Evolutionary conservation across 2,113 vertebrate genomes (phyloP), one percentile per base, ranked within the genome.

Genomic region (Pseudopodoces humilis): DNA sequence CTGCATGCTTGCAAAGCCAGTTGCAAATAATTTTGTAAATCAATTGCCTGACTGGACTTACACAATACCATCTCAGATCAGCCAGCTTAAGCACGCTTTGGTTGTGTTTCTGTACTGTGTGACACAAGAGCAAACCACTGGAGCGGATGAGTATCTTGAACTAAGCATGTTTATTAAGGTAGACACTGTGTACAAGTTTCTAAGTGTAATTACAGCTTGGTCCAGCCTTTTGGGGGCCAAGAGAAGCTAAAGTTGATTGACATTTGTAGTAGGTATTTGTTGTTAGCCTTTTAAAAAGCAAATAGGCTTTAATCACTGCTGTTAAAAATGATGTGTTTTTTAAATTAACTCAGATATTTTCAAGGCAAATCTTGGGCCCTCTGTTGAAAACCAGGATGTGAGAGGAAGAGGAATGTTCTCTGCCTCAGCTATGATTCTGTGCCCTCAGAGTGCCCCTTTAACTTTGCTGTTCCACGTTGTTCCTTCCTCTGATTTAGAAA

Each of bases 1-100:
- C 58, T 69, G 62, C 70, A 72, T 83, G 35, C 86, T 96, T 94
- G 96, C 67, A 91, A 94, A 94, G 33, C 62, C 70, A 70, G 16
- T 70, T 79, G 70, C 13, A 15, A 59, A 83, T 92, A 39, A 63
- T 90, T 79, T 92, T 89, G 46, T 72, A 69, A 78, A 94, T 87
- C 5, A 89, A 2, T 46, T 94, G 78, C 81, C 53, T 94, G 92
- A 37, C 63, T 94, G 67, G 30, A 31, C 50, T 87, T 72, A 23
- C 35, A 92, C 80, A 94, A 91, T 63, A 37, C 13, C 55, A 25
- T 33, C 49, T 82, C 62, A n/a, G 72, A 62, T 94, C 39, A 58
- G 4, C 27, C 28, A 44, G 37, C 37, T 62, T 53, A 46, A 69
- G 65, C 52, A 37, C 7, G 1, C 62, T 62, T 67, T 8, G 43